A percentile compares a stretch with the other conserved stretches of the same genome.
Conservation (phyloP, 2,797 vertebrate species). For the Mionectes olivaceus region DNA sequence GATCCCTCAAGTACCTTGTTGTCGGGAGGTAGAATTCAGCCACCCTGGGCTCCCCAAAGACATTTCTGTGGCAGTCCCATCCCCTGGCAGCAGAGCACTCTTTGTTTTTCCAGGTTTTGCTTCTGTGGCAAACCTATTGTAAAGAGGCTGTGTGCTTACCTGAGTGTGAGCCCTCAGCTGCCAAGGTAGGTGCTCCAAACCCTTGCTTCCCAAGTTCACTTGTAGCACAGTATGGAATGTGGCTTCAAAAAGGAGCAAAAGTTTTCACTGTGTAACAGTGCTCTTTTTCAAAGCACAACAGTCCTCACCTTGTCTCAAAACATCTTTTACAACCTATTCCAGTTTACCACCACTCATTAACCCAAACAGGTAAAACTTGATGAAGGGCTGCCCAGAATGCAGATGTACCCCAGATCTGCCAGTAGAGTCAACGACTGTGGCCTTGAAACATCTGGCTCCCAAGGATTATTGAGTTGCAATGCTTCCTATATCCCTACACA, state of each 20-base stretch:
- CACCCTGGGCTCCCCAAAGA: not conserved
- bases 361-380: not conserved
- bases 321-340: not conserved
- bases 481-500: not conserved
- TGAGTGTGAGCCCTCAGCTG: not conserved
- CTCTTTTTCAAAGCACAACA: not conserved
- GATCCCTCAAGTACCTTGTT: fast-evolving
- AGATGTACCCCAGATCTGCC: not conserved
- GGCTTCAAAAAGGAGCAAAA: not conserved
- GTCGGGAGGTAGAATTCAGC: not conserved
- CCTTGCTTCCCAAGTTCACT: not conserved
- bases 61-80: not conserved
- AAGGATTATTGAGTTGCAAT: fast-evolving
- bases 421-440: not conserved
- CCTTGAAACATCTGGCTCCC: not conserved
- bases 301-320: not conserved
- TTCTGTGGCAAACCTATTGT: not conserved
- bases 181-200: not conserved
- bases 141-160: not conserved
- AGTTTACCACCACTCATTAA: not conserved
- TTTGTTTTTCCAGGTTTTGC: not conserved
- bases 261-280: not conserved
- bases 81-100: not conserved
- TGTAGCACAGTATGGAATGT: not conserved
- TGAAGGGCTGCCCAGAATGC: not conserved